Percentiles rank a stretch among this genome's conserved stretches.
Evolutionary conservation across 2,113 vertebrate genomes (phyloP).

Genomic region (Myotis brandtii): DNA sequence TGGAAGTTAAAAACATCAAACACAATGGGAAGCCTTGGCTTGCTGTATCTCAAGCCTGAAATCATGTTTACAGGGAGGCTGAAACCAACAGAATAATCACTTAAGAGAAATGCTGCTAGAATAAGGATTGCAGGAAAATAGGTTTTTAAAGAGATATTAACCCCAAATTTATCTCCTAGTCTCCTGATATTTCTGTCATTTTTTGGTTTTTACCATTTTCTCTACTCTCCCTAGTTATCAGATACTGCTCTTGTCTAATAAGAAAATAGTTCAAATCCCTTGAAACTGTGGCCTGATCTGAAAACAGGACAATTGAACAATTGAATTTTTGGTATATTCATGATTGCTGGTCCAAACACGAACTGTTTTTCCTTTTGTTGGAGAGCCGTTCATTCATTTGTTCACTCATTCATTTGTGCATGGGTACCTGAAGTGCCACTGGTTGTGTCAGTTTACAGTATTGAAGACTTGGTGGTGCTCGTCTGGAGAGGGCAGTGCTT

Average conservation of each 20-base stretch:
- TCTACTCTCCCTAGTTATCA: neutral
- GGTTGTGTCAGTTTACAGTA: neutral
- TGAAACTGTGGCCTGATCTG: neutral
- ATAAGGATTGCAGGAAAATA: neutral
- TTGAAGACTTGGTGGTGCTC: neutral
- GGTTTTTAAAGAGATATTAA: neutral
- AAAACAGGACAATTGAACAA: neutral
- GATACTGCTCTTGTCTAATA: neutral
- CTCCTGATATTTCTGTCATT: neutral
- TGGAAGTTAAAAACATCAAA: neutral
- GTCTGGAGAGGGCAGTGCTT: slow-evolving; percentile 39
- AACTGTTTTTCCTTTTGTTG: neutral
- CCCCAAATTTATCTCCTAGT: neutral
- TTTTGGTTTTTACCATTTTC: neutral
- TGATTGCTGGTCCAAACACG: neutral
- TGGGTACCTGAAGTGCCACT: neutral
- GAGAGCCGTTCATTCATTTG: neutral
- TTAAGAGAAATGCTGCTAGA: neutral
- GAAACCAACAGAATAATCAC: neutral
- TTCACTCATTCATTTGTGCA: neutral
- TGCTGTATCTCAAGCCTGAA: neutral
- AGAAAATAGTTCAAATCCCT: slow-evolving; percentile 33
- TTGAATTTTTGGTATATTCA: neutral
- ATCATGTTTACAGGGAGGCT: neutral
- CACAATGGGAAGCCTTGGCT: neutral